A percentile compares a stretch with the other conserved stretches of the same genome.
phyloP scores from a whole-genome alignment of 2,113 vertebrate species.

The Isurus oxyrinchus region DNA sequence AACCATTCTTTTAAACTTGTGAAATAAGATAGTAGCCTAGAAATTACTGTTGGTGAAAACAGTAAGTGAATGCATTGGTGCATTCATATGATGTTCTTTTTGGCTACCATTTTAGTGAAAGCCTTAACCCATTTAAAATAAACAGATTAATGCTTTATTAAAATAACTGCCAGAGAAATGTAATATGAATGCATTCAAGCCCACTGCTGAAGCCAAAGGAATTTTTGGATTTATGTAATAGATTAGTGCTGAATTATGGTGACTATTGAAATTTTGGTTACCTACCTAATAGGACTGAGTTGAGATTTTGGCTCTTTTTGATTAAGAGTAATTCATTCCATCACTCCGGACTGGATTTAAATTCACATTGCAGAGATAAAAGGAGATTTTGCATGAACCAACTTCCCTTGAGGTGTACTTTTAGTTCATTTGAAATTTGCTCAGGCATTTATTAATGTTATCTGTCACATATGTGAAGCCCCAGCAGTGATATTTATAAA shows the following conservation, averaged over 20 bases:
- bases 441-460: background rate
- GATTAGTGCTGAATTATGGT: background rate
- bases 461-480: background rate
- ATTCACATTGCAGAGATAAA: background rate
- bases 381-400: background rate
- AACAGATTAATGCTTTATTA: conserved; percentile 3
- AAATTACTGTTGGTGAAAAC: background rate
- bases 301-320: background rate
- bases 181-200: background rate
- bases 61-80: background rate
- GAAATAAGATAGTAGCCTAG: background rate
- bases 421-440: conserved; percentile 13
- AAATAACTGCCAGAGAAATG: background rate
- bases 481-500: background rate
- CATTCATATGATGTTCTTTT: background rate
- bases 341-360: background rate
- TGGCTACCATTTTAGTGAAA: background rate
- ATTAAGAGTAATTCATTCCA: background rate
- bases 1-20: background rate
- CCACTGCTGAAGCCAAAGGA: background rate
- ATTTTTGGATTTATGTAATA: background rate
- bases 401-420: background rate
- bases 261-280: background rate
- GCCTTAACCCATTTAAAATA: background rate
- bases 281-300: background rate